These are phyloP conservation scores for Lacerta agilis DNA, from an alignment of 2,797 vertebrate genomes.

Conservation along the genomic window DNA sequence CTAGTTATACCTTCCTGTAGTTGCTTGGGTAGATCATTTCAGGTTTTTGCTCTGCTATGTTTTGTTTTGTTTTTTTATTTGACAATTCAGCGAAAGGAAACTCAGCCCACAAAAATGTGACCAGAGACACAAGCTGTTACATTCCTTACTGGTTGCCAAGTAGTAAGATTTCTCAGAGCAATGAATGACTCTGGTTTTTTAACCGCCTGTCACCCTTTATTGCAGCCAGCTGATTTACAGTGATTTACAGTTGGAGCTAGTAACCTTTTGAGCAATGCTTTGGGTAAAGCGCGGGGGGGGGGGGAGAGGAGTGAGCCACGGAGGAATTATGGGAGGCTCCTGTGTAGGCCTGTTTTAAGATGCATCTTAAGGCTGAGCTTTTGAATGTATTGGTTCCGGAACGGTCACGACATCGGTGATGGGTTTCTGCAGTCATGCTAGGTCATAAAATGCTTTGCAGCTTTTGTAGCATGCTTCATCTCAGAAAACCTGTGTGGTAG, in stretches of 20 bases:
- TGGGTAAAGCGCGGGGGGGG: neutral
- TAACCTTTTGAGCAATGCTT: constrained; percentile 35
- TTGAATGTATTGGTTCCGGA: neutral
- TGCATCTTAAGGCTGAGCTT: constrained; percentile 7
- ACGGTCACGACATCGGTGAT: neutral
- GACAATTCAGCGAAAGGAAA: constrained; percentile 29
- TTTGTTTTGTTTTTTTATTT: neutral
- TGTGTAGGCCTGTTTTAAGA: constrained; percentile 30
- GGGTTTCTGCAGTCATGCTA: neutral
- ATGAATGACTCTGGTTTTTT: neutral
- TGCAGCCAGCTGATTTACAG: constrained; percentile 32
- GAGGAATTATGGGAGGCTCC: constrained; percentile 14
- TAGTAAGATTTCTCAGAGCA: neutral
- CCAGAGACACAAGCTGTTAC: neutral
- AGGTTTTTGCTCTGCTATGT: neutral
- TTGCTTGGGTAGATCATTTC: neutral
- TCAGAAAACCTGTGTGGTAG: neutral
- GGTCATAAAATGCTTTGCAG: neutral
- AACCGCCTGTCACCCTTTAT: constrained; percentile 39
- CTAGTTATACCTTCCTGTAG: neutral
- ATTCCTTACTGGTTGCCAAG: neutral
- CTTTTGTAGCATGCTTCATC: neutral
- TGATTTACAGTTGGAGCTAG: constrained; percentile 28
- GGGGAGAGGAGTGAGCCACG: neutral
- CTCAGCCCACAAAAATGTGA: neutral